Evolutionary conservation across 1,140 invertebrate species (phyloP).

Genomic region (Saccostrea cuccullata): DNA sequence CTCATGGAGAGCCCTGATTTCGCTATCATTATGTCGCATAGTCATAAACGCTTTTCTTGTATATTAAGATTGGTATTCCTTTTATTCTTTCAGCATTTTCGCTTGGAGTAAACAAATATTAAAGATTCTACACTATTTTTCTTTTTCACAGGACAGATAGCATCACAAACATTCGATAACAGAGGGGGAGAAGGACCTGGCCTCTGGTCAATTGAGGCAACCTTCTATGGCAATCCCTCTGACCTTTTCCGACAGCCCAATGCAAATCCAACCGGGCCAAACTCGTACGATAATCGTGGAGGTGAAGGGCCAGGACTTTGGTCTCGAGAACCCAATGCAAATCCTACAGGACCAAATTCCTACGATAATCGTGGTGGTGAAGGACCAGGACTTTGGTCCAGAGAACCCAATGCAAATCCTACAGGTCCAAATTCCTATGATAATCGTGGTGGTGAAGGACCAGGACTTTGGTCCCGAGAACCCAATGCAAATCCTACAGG

Average conservation of each 20-base stretch:
- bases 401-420: not conserved
- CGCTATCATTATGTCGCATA: too few species aligned
- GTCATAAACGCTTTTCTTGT: too few species aligned
- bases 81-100: too few species aligned
- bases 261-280: not conserved
- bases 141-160: not conserved
- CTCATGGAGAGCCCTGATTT: too few species aligned
- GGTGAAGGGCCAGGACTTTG: not conserved
- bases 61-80: too few species aligned
- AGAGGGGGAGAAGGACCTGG: not conserved
- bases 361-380: slow-evolving; percentile 21
- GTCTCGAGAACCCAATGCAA: slow-evolving; percentile 7
- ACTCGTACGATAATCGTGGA: slow-evolving; percentile 8
- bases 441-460: not conserved
- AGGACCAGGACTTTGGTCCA: not conserved
- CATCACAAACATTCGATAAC: not conserved
- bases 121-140: not conserved
- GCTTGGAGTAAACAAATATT: too few species aligned
- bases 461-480: not conserved
- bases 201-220: not conserved
- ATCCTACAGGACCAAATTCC: not conserved
- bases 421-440: not conserved
- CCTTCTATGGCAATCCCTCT: too few species aligned
- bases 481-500: slow-evolving; percentile 1
- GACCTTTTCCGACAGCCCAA: not conserved